These are phyloP conservation scores for Lymantria monacha DNA, from an alignment of 2,888 invertebrate genomes.

Conservation along the genomic window DNA sequence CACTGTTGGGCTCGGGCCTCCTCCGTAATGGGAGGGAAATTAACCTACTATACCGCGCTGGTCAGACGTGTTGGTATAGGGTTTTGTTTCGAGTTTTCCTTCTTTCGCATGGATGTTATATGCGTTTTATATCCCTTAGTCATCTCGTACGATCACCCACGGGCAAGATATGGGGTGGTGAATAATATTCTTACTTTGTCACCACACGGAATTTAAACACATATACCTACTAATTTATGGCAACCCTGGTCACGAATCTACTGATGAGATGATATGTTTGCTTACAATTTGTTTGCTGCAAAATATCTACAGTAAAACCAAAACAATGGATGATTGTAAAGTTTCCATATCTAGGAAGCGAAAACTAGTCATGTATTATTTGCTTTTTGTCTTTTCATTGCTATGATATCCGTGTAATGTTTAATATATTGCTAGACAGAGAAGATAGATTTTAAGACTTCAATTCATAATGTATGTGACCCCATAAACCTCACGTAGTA, in stretches of 20 bases:
- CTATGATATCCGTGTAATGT: not conserved
- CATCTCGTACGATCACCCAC: no score
- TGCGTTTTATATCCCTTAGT: no score
- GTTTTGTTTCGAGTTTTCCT: no score
- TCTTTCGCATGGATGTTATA: no score
- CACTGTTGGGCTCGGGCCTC: no score
- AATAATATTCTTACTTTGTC: no score
- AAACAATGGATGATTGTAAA: slow-evolving; percentile 30
- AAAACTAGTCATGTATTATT: not conserved
- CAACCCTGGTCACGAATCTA: slow-evolving; percentile 21
- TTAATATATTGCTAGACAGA: not conserved
- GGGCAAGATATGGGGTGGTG: no score
- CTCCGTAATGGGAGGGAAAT: no score
- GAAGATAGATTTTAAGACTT: not conserved
- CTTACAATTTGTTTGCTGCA: slow-evolving; percentile 26
- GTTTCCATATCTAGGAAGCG: slow-evolving; percentile 22
- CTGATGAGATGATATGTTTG: slow-evolving; percentile 21
- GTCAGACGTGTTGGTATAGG: no score
- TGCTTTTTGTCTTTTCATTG: not conserved
- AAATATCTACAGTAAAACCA: slow-evolving; percentile 32
- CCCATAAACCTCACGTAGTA: slow-evolving; percentile 25
- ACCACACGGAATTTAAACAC: no score
- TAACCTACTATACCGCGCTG: no score
- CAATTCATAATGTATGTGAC: slow-evolving; percentile 12
- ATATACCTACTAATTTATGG: not conserved